These are phyloP conservation scores for Phoeniculus purpureus DNA, from an alignment of 2,797 vertebrate species.

Conservation along the genomic window DNA sequence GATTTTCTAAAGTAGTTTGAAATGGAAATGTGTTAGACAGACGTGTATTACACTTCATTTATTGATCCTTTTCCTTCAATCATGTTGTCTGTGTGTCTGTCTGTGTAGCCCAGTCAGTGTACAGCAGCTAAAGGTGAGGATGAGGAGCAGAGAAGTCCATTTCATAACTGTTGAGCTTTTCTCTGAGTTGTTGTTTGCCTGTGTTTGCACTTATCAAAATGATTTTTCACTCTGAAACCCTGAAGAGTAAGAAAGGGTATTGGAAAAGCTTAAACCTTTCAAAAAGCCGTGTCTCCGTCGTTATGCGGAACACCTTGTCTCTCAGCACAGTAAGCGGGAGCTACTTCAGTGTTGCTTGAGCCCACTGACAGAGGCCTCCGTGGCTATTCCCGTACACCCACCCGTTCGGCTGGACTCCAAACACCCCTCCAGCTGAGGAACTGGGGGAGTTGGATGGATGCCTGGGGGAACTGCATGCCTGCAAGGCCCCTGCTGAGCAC, in stretches of 20 bases:
- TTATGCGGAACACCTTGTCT: not conserved
- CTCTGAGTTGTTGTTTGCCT: not conserved
- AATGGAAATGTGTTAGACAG: not conserved
- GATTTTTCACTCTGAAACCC: not conserved
- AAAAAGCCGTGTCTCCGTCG: not conserved
- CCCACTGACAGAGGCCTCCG: not conserved
- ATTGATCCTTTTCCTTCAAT: not conserved
- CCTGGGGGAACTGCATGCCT: not conserved
- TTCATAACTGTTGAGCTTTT: rapidly evolving
- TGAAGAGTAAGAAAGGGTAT: not conserved
- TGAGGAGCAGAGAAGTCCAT: not conserved
- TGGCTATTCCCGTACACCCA: not conserved
- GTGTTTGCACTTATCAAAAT: not conserved
- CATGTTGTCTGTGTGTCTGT: not conserved
- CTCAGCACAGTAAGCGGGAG: not conserved
- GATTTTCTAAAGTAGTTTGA: not conserved
- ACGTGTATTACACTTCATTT: not conserved
- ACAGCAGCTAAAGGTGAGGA: not conserved
- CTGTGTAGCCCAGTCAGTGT: not conserved
- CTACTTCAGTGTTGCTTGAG: not conserved
- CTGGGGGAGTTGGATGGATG: not conserved
- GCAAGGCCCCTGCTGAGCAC: not conserved
- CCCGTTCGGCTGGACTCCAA: not conserved
- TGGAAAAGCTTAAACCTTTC: not conserved
- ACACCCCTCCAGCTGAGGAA: not conserved